Evolutionary conservation across 2,888 invertebrate species (phyloP), one percentile per base, ranked within the genome.

Genomic region (Saturnia japonica): DNA sequence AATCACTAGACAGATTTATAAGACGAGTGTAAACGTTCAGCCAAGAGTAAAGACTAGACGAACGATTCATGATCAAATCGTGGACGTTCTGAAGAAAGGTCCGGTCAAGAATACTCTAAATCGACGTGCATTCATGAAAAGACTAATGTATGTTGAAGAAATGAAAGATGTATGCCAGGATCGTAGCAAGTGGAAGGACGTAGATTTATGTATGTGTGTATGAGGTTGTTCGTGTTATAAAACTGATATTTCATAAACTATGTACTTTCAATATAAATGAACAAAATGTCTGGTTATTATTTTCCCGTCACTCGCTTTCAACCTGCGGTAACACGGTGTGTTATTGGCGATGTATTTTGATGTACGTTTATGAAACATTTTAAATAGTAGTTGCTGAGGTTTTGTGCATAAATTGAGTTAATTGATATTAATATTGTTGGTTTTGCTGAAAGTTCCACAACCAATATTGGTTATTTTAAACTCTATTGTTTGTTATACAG

Each of bases 401-500:
- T 60, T 28, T 14, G 9, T 4, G 25, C 25, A 57, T 57, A 60
- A 60, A 14, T 60, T 28, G 12, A 60, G 57, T 60, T 60, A 60
- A 60, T 60, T 60, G 16, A 60, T 60, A 60, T 28, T 60, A 60
- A 60, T 28, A 60, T 28, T 28, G 28, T 60, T 25, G 57, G 28
- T 60, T 60, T 60, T 14, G 57, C 57, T 57, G 25, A 25, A 60
- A 28, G 14, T 60, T 14, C 14, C 25, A 12, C 57, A 14, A 60
- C 57, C 57, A 16, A 28, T 60, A 28, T 60, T 60, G 22, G 34
- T 11, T 22, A 54, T 54, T 14, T 60, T 28, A 60, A 28, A 7
- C 57, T 57, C 1, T 0, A 28, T 57, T 54, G 12, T 57, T 57
- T 25, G 25, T 25, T 25, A 57, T 9, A 51, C n/a, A 51, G 1